Evolutionary conservation across 2,113 vertebrate species (phyloP).

Genomic region (Brevimyrus niger): DNA sequence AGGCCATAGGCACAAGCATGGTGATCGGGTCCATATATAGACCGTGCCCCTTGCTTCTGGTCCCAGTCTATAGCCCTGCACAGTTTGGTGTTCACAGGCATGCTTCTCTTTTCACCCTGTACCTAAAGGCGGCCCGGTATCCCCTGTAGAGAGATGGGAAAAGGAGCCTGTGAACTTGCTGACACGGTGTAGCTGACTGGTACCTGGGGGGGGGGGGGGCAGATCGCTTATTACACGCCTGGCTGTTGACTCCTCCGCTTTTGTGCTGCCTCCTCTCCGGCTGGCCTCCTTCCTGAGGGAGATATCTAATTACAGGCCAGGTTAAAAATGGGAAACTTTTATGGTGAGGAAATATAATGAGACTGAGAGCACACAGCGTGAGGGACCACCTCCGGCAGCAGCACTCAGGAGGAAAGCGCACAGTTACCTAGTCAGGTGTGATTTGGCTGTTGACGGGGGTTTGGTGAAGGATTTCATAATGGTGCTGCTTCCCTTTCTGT

Average conservation of each 20-base stretch:
- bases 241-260: neutral
- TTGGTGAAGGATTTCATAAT: slow-evolving; percentile 1
- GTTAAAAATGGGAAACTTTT: slow-evolving; percentile 17
- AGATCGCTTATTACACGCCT: slow-evolving; percentile 42
- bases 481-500: slow-evolving; percentile 11
- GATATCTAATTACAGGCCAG: slow-evolving; percentile 19
- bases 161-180: slow-evolving; percentile 6
- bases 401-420: neutral
- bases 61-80: neutral
- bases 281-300: slow-evolving; percentile 1
- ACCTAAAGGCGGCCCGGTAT: slow-evolving; percentile 10
- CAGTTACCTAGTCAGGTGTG: neutral
- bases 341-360: slow-evolving; percentile 33
- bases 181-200: slow-evolving; percentile 25
- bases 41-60: neutral
- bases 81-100: neutral
- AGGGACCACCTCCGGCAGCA: neutral
- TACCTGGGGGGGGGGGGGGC: slow-evolving; percentile 13
- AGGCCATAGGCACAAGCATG: neutral
- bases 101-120: neutral
- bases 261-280: neutral
- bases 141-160: neutral
- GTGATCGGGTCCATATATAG: neutral
- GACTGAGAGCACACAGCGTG: slow-evolving; percentile 21
- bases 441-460: neutral